phyloP scores from a whole-genome alignment of 2,797 vertebrate species.

The Miichthys miiuy region DNA sequence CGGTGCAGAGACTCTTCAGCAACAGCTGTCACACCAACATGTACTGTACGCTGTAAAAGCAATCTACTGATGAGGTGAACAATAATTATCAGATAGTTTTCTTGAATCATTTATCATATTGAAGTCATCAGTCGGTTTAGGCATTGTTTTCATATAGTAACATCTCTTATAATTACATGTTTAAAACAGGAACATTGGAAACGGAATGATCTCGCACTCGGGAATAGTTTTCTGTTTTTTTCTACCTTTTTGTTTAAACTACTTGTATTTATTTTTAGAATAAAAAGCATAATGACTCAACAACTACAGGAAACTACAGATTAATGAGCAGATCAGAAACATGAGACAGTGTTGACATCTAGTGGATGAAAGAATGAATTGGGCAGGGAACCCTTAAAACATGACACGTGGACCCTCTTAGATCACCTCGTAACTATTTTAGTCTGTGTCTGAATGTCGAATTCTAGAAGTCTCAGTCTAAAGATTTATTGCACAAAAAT shows the following conservation, averaged over 20 bases:
- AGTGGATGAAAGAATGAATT: slow-evolving; percentile 49
- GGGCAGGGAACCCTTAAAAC: background rate
- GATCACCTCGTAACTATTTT: background rate
- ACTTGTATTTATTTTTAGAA: background rate
- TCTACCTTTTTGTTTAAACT: background rate
- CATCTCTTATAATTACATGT: background rate
- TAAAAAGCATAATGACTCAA: background rate
- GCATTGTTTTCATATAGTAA: background rate
- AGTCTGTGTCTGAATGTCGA: background rate
- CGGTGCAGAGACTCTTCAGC: background rate
- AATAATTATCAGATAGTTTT: background rate
- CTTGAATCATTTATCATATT: background rate
- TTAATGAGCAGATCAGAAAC: background rate
- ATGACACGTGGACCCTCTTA: background rate
- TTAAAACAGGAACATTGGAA: background rate
- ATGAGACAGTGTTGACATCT: slow-evolving; percentile 63
- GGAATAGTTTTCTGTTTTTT: background rate
- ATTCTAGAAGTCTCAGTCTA: too few species aligned
- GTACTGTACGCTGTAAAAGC: background rate
- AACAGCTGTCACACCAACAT: background rate
- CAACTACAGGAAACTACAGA: too few species aligned
- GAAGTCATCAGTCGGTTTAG: background rate
- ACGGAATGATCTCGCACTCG: background rate
- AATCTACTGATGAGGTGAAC: background rate
- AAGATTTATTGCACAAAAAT: background rate